Conservation (phyloP, 2,113 vertebrate species). For the Ameiurus melas region DNA sequence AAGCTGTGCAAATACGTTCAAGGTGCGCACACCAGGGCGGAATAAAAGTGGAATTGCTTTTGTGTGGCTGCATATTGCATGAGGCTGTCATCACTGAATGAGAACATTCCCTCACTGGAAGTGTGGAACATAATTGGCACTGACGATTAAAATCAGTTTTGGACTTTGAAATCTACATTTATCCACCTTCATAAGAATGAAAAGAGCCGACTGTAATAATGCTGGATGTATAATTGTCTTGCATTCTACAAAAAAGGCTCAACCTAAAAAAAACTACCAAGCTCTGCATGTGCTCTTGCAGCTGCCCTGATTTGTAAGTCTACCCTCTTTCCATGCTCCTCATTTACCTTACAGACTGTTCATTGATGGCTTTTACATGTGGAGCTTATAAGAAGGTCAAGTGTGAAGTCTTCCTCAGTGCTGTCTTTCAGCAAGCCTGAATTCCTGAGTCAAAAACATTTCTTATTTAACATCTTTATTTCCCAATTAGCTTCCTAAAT, state of each 20-base stretch:
- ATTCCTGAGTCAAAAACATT: constrained; percentile 8
- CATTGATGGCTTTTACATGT: constrained; percentile 59
- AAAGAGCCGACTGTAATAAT: not conserved
- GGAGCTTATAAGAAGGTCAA: constrained; percentile 48
- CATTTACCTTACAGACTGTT: constrained; percentile 47
- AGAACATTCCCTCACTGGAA: not conserved
- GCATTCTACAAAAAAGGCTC: not conserved
- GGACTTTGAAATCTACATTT: not conserved
- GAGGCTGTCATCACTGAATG: not conserved
- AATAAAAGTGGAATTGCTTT: not conserved
- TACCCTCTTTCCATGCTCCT: constrained; percentile 25
- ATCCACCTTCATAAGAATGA: not conserved
- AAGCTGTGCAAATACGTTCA: not conserved
- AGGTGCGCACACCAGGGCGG: not conserved
- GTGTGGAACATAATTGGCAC: not conserved
- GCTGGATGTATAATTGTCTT: not conserved
- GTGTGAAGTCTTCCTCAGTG: constrained; percentile 53
- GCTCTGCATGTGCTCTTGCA: not conserved
- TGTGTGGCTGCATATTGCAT: not conserved
- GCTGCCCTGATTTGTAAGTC: not conserved
- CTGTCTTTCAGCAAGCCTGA: constrained; percentile 4
- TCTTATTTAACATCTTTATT: constrained; percentile 19
- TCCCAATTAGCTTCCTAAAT: constrained; percentile 13
- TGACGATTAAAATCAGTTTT: constrained; percentile 13
- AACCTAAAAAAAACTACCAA: not conserved